A percentile compares a stretch with the other conserved stretches of the same genome.
phyloP scores from a whole-genome alignment of 2,797 vertebrate species.

The Xerus rutilus region DNA sequence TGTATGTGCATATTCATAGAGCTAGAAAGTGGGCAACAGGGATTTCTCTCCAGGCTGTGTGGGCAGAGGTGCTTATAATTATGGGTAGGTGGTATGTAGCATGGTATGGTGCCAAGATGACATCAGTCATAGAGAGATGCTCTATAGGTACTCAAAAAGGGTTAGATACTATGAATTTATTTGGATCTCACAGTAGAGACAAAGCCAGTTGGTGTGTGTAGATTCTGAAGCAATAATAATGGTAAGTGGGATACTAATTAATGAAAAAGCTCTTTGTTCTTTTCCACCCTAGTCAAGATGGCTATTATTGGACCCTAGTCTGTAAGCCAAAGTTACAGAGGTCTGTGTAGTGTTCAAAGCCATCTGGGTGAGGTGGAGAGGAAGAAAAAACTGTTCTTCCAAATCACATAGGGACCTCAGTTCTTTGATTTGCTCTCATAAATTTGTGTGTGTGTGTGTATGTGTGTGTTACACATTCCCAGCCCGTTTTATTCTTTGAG shows the following conservation, averaged over 20 bases:
- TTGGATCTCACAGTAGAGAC: not conserved
- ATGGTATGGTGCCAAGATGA: not conserved
- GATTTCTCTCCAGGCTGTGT: not conserved
- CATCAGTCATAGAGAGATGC: not conserved
- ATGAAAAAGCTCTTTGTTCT: not conserved
- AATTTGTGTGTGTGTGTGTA: no score
- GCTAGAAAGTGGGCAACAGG: not conserved
- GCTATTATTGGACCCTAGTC: not conserved
- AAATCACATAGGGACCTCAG: not conserved
- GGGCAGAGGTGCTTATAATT: not conserved
- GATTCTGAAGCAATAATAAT: not conserved
- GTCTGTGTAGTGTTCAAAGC: not conserved
- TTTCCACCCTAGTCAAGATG: not conserved
- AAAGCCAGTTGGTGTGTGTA: not conserved
- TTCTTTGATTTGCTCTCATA: not conserved
- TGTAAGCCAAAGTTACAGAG: not conserved
- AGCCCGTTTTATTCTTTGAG: not conserved
- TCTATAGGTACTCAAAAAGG: not conserved
- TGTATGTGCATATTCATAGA: not conserved
- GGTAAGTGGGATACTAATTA: not conserved
- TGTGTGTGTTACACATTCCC: not conserved
- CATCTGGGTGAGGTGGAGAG: rapidly evolving
- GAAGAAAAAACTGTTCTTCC: not conserved
- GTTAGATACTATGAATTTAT: not conserved
- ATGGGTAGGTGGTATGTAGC: not conserved